phyloP scores from a whole-genome alignment of 2,888 invertebrate genomes.

The Melinopterus prodromus region DNA sequence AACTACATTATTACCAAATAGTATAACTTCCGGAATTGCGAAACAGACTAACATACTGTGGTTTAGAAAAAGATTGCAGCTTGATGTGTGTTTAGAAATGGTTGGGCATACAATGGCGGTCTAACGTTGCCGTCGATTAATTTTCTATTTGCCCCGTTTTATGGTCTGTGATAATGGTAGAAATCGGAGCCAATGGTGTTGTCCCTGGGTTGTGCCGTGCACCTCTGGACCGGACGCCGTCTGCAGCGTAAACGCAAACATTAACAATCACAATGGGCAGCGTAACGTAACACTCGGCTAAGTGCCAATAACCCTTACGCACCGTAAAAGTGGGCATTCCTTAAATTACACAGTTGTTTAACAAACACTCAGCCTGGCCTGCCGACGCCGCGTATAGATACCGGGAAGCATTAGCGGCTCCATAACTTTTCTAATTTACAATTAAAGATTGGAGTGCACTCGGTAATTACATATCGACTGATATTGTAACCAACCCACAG shows the following conservation, averaged over 20 bases:
- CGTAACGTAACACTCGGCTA: slow-evolving; percentile 27
- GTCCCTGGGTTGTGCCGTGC: not conserved
- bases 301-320: slow-evolving; percentile 37
- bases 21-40: not conserved
- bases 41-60: not conserved
- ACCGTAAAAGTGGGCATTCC: slow-evolving; percentile 36
- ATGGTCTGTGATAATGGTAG: slow-evolving; percentile 24
- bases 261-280: slow-evolving; percentile 25
- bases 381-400: slow-evolving; percentile 30
- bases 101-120: slow-evolving; percentile 11
- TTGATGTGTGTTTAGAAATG: not conserved
- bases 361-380: slow-evolving; percentile 34
- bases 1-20: too few relatives aligned
- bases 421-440: slow-evolving; percentile 15
- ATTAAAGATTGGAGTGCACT: slow-evolving; percentile 8
- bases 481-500: not conserved
- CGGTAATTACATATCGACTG: slow-evolving; percentile 16
- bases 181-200: slow-evolving; percentile 18
- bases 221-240: slow-evolving; percentile 7
- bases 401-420: slow-evolving; percentile 22
- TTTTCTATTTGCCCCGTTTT: slow-evolving; percentile 23
- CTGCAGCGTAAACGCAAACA: slow-evolving; percentile 21
- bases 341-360: slow-evolving; percentile 38
- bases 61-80: not conserved
- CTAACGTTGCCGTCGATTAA: slow-evolving; percentile 18